Evolutionary conservation across 2,888 invertebrate species (phyloP).

Genomic region (Andrena bicolor): DNA sequence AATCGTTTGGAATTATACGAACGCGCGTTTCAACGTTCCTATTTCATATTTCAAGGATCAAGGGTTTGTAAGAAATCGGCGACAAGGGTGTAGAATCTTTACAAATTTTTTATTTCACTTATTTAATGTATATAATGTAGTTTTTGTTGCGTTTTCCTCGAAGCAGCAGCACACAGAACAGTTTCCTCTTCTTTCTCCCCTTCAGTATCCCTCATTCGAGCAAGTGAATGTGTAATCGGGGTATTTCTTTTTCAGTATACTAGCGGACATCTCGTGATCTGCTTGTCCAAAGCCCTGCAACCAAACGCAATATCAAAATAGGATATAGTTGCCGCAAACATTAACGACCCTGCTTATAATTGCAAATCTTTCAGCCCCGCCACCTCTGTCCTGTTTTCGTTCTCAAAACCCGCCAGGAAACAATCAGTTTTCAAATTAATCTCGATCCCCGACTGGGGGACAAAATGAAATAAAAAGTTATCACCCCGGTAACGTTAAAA

Average conservation of each 20-base stretch:
- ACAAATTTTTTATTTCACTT: constrained; percentile 30
- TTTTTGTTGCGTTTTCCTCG: background rate
- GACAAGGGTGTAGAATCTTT: background rate
- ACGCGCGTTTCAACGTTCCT: background rate
- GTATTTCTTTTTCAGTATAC: constrained; percentile 91
- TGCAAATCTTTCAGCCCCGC: background rate
- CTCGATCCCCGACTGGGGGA: background rate
- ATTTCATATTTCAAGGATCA: background rate
- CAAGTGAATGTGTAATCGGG: constrained; percentile 92
- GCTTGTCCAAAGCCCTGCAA: constrained; percentile 95
- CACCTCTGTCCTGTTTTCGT: background rate
- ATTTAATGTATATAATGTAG: background rate
- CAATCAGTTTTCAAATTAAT: background rate
- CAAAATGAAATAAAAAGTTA: background rate
- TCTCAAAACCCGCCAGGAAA: background rate
- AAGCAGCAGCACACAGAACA: background rate
- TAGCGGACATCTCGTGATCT: constrained; percentile 92
- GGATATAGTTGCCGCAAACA: background rate
- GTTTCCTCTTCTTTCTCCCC: background rate
- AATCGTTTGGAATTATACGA: no score
- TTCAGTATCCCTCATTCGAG: constrained; percentile 89
- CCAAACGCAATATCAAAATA: background rate
- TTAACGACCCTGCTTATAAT: background rate
- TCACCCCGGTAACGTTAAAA: constrained; percentile 4
- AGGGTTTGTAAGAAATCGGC: background rate